Evolutionary conservation across 1,140 invertebrate genomes (phyloP), one percentile per base, ranked within the genome.

Genomic region (Centruroides sculpturatus): DNA sequence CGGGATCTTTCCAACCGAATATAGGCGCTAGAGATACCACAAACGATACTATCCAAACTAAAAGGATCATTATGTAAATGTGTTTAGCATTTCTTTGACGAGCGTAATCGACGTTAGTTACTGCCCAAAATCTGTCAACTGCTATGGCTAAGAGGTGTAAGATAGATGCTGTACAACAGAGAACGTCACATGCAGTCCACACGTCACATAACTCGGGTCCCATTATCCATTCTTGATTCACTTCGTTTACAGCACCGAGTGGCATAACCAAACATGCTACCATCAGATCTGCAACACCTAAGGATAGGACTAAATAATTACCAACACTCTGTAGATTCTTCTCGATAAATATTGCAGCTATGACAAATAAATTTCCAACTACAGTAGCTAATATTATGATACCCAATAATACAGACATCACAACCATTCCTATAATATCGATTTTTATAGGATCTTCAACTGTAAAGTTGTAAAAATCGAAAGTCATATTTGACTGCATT

Each of bases 91-190:
- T 92, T 67, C 92, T 79, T 51, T 86, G 86, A 73, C 92, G 86
- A 68, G 92, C 90, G 78, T 97, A 96, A 78, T 93, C 90, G 59
- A 96, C 85, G 73, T 93, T 84, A 52, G 92, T 95, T 65, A 97
- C 91, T 58, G 91, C 89, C 91, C 92, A 95, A 74, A 94, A 98
- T 84, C 92, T 84, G 77, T 95, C 92, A n/a, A 93, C 76, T 49
- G 92, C 91, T 62, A 96, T 94, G 61, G 90, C 90, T 9, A 95
- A 87, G 12, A 96, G 79, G 76, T 96, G 91, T 6, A 95, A 77
- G 68, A 96, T 96, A 36, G 87, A 92, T 6, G 91, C 89, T 2
- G 92, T 94, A 74, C 92, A 95, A 72, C 89, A 93, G 0, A 95
- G 77, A 8, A 94, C 89, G 71, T 96, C 91, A 59, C 86, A 85